These are phyloP conservation scores for Fringilla coelebs DNA, from an alignment of 2,797 vertebrate species.

Conservation along the genomic window DNA sequence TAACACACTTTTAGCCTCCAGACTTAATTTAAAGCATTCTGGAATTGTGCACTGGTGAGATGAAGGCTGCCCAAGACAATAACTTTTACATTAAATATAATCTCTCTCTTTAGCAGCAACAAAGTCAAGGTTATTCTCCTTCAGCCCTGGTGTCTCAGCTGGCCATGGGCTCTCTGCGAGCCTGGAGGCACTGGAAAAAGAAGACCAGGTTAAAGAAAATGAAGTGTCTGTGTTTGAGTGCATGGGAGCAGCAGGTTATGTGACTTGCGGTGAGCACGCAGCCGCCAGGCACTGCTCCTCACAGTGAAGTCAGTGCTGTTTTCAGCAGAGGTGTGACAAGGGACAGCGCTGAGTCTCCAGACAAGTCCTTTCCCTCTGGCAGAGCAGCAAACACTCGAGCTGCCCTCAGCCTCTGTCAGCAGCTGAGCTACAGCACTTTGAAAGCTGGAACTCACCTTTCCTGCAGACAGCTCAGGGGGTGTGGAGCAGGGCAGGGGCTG, in stretches of 20 bases:
- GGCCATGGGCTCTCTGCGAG: background rate
- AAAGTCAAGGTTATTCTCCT: constrained; percentile 35
- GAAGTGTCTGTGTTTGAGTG: background rate
- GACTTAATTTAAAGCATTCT: constrained; percentile 61
- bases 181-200: background rate
- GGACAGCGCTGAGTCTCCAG: background rate
- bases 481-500: background rate
- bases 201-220: background rate
- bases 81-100: constrained; percentile 43
- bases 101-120: constrained; percentile 33
- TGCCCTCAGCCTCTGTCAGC: background rate
- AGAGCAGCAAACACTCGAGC: background rate
- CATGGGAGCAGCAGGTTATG: background rate
- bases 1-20: constrained; percentile 53
- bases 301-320: accelerated
- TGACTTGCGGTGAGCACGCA: background rate
- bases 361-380: accelerated
- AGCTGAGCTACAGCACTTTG: background rate
- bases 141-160: background rate
- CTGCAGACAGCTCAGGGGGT: background rate
- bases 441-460: background rate
- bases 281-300: background rate
- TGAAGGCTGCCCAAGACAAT: constrained; percentile 45
- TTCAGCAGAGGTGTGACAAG: background rate
- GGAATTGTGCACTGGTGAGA: constrained; percentile 45